Percentiles rank a stretch among this genome's conserved stretches.
Evolutionary conservation across 2,113 vertebrate species (phyloP).

Genomic region (human): GRCh38 chrX:96850001-96850500

Average conservation of each 20-base stretch:
- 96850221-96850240: neutral
- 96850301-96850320: neutral
- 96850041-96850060: neutral
- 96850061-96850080: neutral
- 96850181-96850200: neutral
- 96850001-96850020: neutral
- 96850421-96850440: neutral
- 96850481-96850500: neutral
- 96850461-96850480: neutral
- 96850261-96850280: neutral
- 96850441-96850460: neutral
- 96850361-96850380: neutral
- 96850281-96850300: neutral
- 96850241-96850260: slow-evolving; percentile 2
- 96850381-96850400: neutral
- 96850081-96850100: neutral
- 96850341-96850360: neutral
- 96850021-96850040: neutral
- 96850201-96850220: neutral
- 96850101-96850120: neutral
- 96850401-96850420: neutral
- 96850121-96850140: neutral
- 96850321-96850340: neutral
- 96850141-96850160: neutral
- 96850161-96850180: neutral